Evolutionary conservation across 2,888 invertebrate species (phyloP), one percentile per base, ranked within the genome.

Genomic region (Psylliodes chrysocephalus): DNA sequence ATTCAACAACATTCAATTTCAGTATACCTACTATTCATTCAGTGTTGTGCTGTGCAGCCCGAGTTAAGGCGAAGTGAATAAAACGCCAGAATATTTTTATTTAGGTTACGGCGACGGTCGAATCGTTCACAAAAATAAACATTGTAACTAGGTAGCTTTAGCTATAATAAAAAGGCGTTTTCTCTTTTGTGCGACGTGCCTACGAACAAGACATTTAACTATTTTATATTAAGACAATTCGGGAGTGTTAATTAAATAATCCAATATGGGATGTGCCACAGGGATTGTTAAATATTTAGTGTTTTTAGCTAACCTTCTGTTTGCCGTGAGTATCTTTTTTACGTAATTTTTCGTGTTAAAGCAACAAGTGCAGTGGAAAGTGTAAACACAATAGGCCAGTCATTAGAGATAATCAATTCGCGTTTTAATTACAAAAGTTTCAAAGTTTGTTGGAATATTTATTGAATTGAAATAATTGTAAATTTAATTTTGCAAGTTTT

Each of bases 311-410:
- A 82, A 82, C 70, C 80, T 91, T 73, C 74, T 91, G 66, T 91
- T 91, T 78, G 90, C 90, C 86, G 92, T 92, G 83, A 91, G 91
- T 91, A 10, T 15, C 14, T 42, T 42, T 42, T 8, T 42, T 12
- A 6, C n/a, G 7, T 51, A 17, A 38, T 12, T 42, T 67, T 44
- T 59, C 47, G 33, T 46, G 55, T 28, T 51, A 12, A 64, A 42
- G 63, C 70, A 71, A 71, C 71, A 71, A 70, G 70, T 71, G 68
- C 17, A 55, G n/a, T n/a, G n/a, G n/a, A n/a, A n/a, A n/a, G n/a
- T n/a, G n/a, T n/a, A n/a, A n/a, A n/a, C n/a, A n/a, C n/a, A n/a
- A n/a, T n/a, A n/a, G n/a, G n/a, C n/a, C n/a, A n/a, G n/a, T n/a
- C n/a, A n/a, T n/a, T n/a, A n/a, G n/a, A n/a, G n/a, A n/a, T n/a